phyloP scores from a whole-genome alignment of 64 coral and sea anemone genomes.

The Dendronephthya gigantea region DNA sequence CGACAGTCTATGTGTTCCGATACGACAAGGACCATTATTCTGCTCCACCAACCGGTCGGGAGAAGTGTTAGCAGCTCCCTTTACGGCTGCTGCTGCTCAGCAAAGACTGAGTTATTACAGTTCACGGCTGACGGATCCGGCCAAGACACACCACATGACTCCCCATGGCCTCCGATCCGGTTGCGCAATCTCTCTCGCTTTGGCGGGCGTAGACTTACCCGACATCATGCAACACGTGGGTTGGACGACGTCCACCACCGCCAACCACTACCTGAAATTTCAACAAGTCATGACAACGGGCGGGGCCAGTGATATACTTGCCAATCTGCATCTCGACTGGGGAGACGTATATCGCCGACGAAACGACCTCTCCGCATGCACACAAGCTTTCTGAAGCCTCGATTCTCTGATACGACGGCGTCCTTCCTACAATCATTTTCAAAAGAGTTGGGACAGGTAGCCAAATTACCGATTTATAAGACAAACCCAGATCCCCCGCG shows the following conservation, averaged over 20 bases:
- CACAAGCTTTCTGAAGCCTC: neutral
- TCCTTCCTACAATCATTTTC: too few relatives aligned
- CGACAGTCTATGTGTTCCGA: neutral
- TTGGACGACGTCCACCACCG: conserved; percentile 19
- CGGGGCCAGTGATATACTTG: neutral
- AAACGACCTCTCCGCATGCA: neutral
- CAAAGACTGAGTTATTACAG: conserved; percentile 18
- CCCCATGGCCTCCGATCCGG: conserved; percentile 30
- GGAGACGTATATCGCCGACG: neutral
- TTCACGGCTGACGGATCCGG: neutral
- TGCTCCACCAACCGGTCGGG: neutral
- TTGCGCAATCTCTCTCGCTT: conserved; percentile 26
- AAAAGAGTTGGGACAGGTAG: too few relatives aligned
- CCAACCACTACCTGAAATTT: neutral
- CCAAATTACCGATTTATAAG: too few relatives aligned
- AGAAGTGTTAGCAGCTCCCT: neutral
- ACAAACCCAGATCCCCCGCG: too few relatives aligned
- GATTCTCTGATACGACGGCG: too few relatives aligned
- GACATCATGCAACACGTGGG: conserved; percentile 43
- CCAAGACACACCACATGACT: too few relatives aligned
- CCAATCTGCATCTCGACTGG: neutral
- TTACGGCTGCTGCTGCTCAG: neutral
- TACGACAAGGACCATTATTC: conserved; percentile 9
- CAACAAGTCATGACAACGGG: neutral
- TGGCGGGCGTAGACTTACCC: conserved; percentile 20